Conservation (phyloP, 2,888 invertebrate species). For the Phyllotreta striolata region DNA sequence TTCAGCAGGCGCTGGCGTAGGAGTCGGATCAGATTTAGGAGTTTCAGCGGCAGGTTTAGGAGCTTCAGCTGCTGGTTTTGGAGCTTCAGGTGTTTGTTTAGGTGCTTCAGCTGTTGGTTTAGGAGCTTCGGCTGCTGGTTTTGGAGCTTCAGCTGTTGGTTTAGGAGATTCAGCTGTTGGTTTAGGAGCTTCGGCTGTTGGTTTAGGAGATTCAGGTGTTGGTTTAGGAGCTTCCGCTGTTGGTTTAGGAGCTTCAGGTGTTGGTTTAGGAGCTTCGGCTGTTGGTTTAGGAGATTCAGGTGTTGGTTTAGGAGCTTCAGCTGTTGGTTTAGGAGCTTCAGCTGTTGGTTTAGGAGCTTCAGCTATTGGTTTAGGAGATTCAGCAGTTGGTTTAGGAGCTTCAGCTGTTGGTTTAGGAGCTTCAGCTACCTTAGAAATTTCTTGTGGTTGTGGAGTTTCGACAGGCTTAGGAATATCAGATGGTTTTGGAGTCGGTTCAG, state of each 20-base stretch:
- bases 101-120: neutral
- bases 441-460: constrained; percentile 1
- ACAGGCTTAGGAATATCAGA: neutral
- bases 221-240: neutral
- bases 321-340: neutral
- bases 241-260: neutral
- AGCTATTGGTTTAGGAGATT: neutral
- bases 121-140: neutral
- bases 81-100: constrained; percentile 8
- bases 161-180: neutral
- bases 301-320: neutral
- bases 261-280: neutral
- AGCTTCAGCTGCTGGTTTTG: neutral
- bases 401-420: constrained; percentile 37
- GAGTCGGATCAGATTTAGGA: constrained; percentile 2
- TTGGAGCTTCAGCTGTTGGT: too few relatives aligned
- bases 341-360: neutral
- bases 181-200: constrained; percentile 27
- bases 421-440: constrained; percentile 34
- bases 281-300: constrained; percentile 5
- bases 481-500: neutral
- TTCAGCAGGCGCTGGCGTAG: constrained; percentile 4
- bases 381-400: constrained; percentile 9
- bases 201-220: constrained; percentile 41
- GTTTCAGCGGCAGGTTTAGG: neutral